Percentiles rank a stretch among this genome's conserved stretches.
phyloP scores from a whole-genome alignment of 1,140 invertebrate genomes.

The Drosophila eugracilis region DNA sequence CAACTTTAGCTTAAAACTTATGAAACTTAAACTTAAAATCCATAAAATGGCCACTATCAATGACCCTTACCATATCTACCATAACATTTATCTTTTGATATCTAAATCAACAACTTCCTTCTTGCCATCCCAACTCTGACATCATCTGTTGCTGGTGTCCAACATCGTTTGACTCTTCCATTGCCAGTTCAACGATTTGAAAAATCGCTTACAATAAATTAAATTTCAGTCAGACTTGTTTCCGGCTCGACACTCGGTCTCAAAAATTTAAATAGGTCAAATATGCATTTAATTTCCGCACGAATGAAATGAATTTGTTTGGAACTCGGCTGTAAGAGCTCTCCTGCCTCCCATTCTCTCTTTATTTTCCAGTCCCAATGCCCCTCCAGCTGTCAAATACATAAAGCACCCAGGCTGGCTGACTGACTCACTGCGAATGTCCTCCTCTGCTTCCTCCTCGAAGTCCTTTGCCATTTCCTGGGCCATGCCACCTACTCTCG shows the following conservation, averaged over 20 bases:
- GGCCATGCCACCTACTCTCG: conserved; percentile 3
- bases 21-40: neutral
- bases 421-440: conserved; percentile 27
- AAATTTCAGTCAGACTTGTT: conserved; percentile 57
- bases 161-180: conserved; percentile 29
- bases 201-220: conserved; percentile 73
- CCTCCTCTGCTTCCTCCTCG: conserved; percentile 6
- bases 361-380: conserved; percentile 7
- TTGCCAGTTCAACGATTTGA: conserved; percentile 49
- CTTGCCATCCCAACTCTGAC: conserved; percentile 18
- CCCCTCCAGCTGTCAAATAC: conserved; percentile 68
- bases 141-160: conserved; percentile 47
- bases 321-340: conserved; percentile 4
- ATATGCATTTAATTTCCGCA: conserved; percentile 81
- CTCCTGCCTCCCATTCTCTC: neutral
- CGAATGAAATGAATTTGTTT: conserved; percentile 78
- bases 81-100: conserved; percentile 11
- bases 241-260: conserved; percentile 33
- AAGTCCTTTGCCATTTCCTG: conserved; percentile 1
- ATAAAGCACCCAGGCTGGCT: conserved; percentile 33
- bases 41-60: neutral
- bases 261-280: conserved; percentile 74
- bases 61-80: conserved; percentile 2
- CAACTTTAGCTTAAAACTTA: neutral
- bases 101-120: conserved; percentile 6